These are phyloP conservation scores for Crotalus tigris DNA, from an alignment of 2,113 vertebrate species.

Conservation along the genomic window DNA sequence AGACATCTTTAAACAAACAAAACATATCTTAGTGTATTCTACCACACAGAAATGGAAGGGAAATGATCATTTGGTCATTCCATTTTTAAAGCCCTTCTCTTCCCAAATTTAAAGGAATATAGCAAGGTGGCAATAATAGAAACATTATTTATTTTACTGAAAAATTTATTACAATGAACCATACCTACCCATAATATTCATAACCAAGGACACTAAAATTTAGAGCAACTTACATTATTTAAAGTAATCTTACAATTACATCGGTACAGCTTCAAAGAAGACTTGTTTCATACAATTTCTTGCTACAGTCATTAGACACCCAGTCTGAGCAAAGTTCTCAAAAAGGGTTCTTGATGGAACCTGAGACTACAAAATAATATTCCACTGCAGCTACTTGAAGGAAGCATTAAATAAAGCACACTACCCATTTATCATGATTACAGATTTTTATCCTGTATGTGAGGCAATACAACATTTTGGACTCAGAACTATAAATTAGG, in stretches of 20 bases:
- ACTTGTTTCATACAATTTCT: not conserved
- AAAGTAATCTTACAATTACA: not conserved
- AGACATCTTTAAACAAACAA: not conserved
- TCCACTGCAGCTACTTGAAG: not conserved
- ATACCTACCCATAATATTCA: not conserved
- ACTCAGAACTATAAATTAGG: not conserved
- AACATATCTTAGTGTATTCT: not conserved
- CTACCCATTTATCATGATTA: constrained; percentile 13
- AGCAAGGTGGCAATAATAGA: not conserved
- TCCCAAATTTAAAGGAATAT: not conserved
- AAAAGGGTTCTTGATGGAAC: not conserved
- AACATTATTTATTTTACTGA: not conserved
- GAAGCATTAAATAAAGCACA: not conserved
- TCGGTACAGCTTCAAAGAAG: not conserved
- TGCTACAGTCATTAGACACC: not conserved
- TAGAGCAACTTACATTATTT: not conserved
- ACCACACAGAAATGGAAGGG: not conserved
- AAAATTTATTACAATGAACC: not conserved
- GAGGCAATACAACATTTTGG: not conserved
- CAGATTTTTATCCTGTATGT: constrained; percentile 13
- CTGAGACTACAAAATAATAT: not conserved
- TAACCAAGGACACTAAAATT: not conserved
- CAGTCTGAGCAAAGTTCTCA: not conserved
- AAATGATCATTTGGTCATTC: not conserved
- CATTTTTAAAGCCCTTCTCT: not conserved